Conservation (phyloP, 2,888 invertebrate genomes). For the Diadegma fenestrale region DNA sequence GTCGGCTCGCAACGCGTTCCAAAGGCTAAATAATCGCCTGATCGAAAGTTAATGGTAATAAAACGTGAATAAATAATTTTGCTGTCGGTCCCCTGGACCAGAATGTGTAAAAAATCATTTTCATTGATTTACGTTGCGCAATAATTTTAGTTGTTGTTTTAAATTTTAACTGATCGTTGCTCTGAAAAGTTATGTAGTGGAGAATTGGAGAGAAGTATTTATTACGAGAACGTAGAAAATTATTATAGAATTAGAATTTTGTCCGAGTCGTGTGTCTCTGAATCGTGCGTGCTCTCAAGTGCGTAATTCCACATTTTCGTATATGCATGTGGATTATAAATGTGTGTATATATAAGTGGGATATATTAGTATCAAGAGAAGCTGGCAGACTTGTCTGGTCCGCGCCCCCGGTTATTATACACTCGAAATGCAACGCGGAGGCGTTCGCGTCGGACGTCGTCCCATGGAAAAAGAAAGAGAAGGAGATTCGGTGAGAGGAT, state of each 20-base stretch:
- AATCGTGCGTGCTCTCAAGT: slow-evolving; percentile 18
- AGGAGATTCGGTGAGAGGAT: slow-evolving; percentile 26
- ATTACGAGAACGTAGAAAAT: slow-evolving; percentile 65
- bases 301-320: slow-evolving; percentile 9
- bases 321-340: slow-evolving; percentile 4
- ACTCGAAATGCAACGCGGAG: slow-evolving; percentile 68
- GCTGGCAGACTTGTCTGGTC: slow-evolving; percentile 67
- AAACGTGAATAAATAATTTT: too few relatives aligned
- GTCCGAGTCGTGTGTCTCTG: slow-evolving; percentile 35
- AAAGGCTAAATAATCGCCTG: too few relatives aligned
- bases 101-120: too few relatives aligned
- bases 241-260: slow-evolving; percentile 68
- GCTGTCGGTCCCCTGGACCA: too few relatives aligned
- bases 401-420: slow-evolving; percentile 69
- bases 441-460: slow-evolving; percentile 62
- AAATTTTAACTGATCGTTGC: not conserved
- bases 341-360: slow-evolving; percentile 36
- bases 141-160: not conserved
- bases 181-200: slow-evolving; percentile 10
- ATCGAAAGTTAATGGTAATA: too few relatives aligned
- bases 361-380: slow-evolving; percentile 73
- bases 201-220: slow-evolving; percentile 29
- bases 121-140: not conserved
- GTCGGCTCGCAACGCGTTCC: too few relatives aligned
- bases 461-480: slow-evolving; percentile 65